Base-by-base conservation (phyloP, 2,797 vertebrate genomes). In the Cryptoblepharus egeriae region DNA sequence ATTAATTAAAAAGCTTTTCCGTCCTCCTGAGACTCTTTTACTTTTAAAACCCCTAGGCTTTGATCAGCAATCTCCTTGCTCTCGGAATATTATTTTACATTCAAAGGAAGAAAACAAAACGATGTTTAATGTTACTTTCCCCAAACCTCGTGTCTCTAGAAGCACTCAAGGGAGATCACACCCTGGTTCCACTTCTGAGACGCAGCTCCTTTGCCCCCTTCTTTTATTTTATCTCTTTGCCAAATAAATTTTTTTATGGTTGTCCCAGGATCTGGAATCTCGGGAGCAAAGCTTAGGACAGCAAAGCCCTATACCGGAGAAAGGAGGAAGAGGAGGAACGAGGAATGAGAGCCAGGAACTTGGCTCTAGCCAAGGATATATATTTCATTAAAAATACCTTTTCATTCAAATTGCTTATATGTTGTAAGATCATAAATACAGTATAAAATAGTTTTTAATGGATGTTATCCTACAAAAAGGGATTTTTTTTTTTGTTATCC, bases 1-100 rank as follows among this genome's bases (percentile, higher is more conserved):
- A 68, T 79, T 84, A 92, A 91, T 89, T 90, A 93, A 87, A 80
- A 90, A 86, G 77, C 74, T 61, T 91, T 77, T 87, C 79, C 10
- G 68, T n/a, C 37, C 88, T 89, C 88, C 81, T 81, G 84, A 88
- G 83, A 87, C 26, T 7, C 60, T 30, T n/a, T 67, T 22, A 61
- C 37, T 68, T 57, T 78, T 58, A 64, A 22, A 86, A 86, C 89
- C 79, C 78, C 57, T 39, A 85, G 83, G 78, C 89, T 88, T 90
- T 79, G 76, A 87, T 84, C 85, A 76, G 57, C 26, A 79, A 15
- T 84, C 87, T 37, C 71, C 30, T 88, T 81, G 32, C 71, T 85
- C 60, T 83, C 75, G 5, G 45, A 80, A 64, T 73, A 88, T 77
- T 57, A 77, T 77, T 92, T 80, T 88, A 78, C 77, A 22, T 77